Evolutionary conservation across 2,113 vertebrate species (phyloP).

Genomic region (Corynorhinus townsendii): DNA sequence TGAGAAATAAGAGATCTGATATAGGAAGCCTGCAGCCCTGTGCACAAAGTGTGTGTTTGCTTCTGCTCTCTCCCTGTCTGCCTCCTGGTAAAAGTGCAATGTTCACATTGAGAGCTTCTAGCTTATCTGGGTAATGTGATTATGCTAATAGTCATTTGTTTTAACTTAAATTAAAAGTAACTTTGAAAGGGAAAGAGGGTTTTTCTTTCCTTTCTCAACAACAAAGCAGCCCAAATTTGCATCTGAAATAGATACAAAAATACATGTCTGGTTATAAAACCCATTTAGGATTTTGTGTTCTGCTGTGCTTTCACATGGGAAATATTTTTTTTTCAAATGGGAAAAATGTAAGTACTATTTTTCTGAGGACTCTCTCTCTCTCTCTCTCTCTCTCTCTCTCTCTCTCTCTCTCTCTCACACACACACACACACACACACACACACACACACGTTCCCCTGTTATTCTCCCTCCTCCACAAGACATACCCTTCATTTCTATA

Average conservation of each 20-base stretch:
- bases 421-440: neutral
- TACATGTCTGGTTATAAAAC: neutral
- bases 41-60: too few species aligned
- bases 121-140: neutral
- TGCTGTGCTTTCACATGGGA: neutral
- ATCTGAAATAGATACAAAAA: neutral
- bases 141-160: neutral
- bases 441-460: neutral
- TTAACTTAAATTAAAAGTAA: conserved; percentile 7
- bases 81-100: neutral
- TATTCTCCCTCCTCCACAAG: neutral
- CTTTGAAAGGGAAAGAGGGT: neutral
- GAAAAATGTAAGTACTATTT: neutral
- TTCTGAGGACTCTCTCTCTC: neutral
- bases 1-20: neutral
- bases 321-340: conserved; percentile 2
- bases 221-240: neutral
- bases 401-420: neutral
- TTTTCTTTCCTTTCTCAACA: neutral
- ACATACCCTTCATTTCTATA: neutral
- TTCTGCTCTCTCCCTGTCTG: neutral
- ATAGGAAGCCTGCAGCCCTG: too few species aligned
- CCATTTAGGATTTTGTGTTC: neutral
- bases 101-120: neutral
- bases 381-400: too few species aligned